Evolutionary conservation across 2,888 invertebrate species (phyloP), one percentile per base, ranked within the genome.

Genomic region (Drosophila mimica): DNA sequence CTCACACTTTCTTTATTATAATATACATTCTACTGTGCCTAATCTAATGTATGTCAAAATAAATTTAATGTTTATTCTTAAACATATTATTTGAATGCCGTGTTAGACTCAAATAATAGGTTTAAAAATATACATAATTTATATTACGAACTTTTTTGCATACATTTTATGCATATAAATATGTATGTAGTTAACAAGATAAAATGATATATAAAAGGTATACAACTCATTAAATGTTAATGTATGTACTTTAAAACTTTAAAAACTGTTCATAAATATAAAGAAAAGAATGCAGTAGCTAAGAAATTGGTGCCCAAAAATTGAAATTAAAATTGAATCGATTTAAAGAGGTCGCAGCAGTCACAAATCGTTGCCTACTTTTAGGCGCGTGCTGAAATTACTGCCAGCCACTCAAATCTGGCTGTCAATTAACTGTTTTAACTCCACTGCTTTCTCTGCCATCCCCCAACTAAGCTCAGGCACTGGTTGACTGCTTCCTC

Each of bases 341-440:
- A 8, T 46, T 46, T 8, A 7, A 25, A 25, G 20, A 9, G 15
- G 8, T 15, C 57, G 69, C 20, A 38, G 49, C 28, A 38, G 69
- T 13, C 49, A 57, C 9, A 54, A 48, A 49, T 67, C 57, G 76
- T 60, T 88, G 81, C 70, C 83, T 75, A 77, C 75, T 88, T 88
- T 64, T 38, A 61, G 49, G 36, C 52, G 25, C 74, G 61, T 43
- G 49, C 52, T 48, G 49, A 20, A 38, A 54, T 15, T 49, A 38
- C 66, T 52, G 34, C 20, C 52, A 69, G 38, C 20, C 69, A 68
- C 70, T 40, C 48, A 49, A 56, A 61, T 58, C 54, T 68, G 68
- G 34, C 63, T 75, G 85, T 68, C 79, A 80, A 79, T 68, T 76
- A 83, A 86, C 85, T 82, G 66, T 83, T 66, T 51, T 28, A 60